These are phyloP conservation scores for Calvadosia cruxmelitensis DNA, from an alignment of 30 jellyfish, hydroid and myxozoan species.

Conservation along the genomic window DNA sequence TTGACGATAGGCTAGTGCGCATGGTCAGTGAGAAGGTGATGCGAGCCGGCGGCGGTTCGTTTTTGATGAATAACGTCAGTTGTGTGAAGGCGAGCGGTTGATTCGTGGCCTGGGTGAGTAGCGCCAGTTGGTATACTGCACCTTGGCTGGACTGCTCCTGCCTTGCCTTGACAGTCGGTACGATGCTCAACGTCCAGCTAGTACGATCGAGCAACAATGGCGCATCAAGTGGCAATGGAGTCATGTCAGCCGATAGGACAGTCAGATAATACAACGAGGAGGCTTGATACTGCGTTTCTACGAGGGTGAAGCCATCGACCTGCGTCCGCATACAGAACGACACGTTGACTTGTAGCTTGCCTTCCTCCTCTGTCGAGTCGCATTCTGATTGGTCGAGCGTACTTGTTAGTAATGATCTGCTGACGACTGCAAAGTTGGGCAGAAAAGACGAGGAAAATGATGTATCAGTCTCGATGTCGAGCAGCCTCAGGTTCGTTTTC, in stretches of 20 bases:
- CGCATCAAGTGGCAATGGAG: not conserved
- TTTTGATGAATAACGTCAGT: not conserved
- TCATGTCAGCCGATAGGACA: not conserved
- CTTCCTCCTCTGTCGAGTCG: not conserved
- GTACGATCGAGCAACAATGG: not conserved
- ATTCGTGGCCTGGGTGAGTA: no score
- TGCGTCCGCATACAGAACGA: not conserved
- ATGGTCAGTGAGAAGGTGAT: constrained; percentile 5
- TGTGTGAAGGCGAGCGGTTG: not conserved
- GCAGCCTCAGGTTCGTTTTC: not conserved
- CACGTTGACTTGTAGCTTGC: not conserved
- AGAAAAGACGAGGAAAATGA: not conserved
- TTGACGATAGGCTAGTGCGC: not conserved
- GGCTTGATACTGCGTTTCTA: no score
- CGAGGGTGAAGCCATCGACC: not conserved
- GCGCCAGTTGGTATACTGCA: not conserved
- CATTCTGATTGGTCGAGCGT: not conserved
- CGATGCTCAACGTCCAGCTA: not conserved
- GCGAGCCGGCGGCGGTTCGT: constrained; percentile 9
- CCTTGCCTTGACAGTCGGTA: not conserved
- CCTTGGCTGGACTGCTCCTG: not conserved
- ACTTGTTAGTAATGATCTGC: not conserved
- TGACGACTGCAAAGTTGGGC: not conserved
- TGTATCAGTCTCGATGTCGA: not conserved
- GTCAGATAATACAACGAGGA: not conserved